phyloP scores from a whole-genome alignment of 2,888 invertebrate species.

The Gisinianus flammeolus region DNA sequence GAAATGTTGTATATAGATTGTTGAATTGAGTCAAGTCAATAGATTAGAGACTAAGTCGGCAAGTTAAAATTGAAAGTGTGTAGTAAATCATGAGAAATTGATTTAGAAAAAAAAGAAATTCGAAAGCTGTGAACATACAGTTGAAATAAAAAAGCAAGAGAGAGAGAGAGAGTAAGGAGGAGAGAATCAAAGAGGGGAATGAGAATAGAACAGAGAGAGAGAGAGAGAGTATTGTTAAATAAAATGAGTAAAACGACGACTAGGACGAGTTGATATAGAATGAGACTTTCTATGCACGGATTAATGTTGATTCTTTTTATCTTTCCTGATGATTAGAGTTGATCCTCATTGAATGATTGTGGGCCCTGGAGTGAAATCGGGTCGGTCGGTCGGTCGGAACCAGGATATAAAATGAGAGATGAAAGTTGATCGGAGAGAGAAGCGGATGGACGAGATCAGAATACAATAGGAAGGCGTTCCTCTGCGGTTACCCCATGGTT shows the following conservation, averaged over 20 bases:
- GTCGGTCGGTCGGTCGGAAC: slow-evolving; percentile 36
- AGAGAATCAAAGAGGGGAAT: slow-evolving; percentile 3
- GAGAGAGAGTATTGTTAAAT: slow-evolving; percentile 34
- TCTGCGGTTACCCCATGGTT: slow-evolving; percentile 43
- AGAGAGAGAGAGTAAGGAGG: background rate
- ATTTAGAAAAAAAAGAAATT: slow-evolving; percentile 20
- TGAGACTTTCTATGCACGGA: slow-evolving; percentile 39
- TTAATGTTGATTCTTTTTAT: slow-evolving; percentile 50
- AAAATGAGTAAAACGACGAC: slow-evolving; percentile 33
- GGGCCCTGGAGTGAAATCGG: slow-evolving; percentile 45
- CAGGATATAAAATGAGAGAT: slow-evolving; percentile 36
- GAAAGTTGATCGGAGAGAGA: slow-evolving; percentile 44
- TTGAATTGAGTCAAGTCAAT: background rate
- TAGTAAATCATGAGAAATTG: slow-evolving; percentile 33
- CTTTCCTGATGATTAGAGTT: slow-evolving; percentile 56
- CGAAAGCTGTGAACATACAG: background rate
- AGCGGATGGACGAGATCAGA: slow-evolving; percentile 45
- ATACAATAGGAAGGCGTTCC: slow-evolving; percentile 44
- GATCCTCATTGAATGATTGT: slow-evolving; percentile 48
- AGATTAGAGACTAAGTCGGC: slow-evolving; percentile 1
- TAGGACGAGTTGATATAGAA: background rate
- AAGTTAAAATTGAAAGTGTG: background rate
- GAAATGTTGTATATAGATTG: background rate
- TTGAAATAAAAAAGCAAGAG: background rate
- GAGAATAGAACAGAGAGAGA: slow-evolving; percentile 13